Evolutionary conservation across 2,113 vertebrate genomes (phyloP).

Genomic region (Rhegmatorhina hoffmannsi): DNA sequence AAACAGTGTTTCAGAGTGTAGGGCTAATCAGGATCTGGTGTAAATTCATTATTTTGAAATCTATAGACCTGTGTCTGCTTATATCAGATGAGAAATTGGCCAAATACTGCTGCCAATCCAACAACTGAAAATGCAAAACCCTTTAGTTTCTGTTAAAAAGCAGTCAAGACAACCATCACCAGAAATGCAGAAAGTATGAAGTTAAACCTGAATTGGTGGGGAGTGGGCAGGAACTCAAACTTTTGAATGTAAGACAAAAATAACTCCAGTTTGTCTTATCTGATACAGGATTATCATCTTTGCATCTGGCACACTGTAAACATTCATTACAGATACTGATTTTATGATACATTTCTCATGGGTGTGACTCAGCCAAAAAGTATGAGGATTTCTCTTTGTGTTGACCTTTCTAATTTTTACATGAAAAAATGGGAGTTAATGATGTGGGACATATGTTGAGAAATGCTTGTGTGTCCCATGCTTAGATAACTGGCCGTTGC

Average conservation of each 20-base stretch:
- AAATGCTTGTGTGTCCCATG: background rate
- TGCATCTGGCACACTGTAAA: slow-evolving; percentile 33
- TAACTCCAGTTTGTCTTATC: background rate
- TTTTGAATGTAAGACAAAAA: background rate
- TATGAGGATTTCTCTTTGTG: slow-evolving; percentile 18
- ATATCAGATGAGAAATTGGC: background rate
- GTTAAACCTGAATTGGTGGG: background rate
- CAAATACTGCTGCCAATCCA: background rate
- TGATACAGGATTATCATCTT: slow-evolving; percentile 23
- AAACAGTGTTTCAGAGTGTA: background rate
- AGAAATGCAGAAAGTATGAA: slow-evolving; percentile 46
- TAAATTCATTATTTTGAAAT: background rate
- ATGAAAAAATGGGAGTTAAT: slow-evolving; percentile 14
- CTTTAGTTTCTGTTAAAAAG: background rate
- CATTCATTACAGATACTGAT: slow-evolving; percentile 17
- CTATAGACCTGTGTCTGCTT: background rate
- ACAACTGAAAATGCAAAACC: background rate
- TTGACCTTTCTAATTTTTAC: slow-evolving; percentile 49
- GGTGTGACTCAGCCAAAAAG: slow-evolving; percentile 22
- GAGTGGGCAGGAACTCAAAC: background rate
- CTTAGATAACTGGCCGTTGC: slow-evolving; percentile 8
- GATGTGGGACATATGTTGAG: slow-evolving; percentile 9
- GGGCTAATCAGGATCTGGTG: background rate
- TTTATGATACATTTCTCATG: slow-evolving; percentile 35
- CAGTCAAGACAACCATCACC: background rate